These are phyloP conservation scores for Lampris incognitus DNA, from an alignment of 2,113 vertebrate species.

Conservation along the genomic window DNA sequence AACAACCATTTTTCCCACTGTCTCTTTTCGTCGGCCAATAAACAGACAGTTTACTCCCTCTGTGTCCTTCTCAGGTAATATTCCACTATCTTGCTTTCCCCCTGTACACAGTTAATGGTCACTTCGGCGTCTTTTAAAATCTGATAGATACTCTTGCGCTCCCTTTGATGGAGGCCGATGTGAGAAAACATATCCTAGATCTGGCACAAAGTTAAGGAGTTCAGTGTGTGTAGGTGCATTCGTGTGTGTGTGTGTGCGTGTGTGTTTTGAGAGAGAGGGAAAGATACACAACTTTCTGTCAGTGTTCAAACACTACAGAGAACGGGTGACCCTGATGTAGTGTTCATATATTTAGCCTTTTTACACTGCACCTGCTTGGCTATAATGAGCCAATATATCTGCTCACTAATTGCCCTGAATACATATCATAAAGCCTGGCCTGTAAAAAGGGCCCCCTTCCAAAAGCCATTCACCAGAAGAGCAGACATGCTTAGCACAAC, in stretches of 20 bases:
- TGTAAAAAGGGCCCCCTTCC: slow-evolving; percentile 74
- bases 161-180: neutral
- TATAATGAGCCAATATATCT: slow-evolving; percentile 89
- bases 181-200: slow-evolving; percentile 36
- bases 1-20: slow-evolving; percentile 45
- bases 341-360: slow-evolving; percentile 75
- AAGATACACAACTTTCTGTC: slow-evolving; percentile 19
- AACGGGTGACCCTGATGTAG: slow-evolving; percentile 65
- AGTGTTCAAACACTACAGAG: slow-evolving; percentile 55
- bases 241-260: slow-evolving; percentile 39
- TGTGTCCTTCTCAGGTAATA: slow-evolving; percentile 30
- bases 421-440: slow-evolving; percentile 84
- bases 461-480: slow-evolving; percentile 68
- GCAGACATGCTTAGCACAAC: slow-evolving; percentile 72
- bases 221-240: neutral
- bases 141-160: slow-evolving; percentile 30
- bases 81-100: slow-evolving; percentile 14
- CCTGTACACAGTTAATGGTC: slow-evolving; percentile 37
- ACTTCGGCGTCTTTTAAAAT: slow-evolving; percentile 22
- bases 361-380: slow-evolving; percentile 83
- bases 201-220: slow-evolving; percentile 30
- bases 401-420: slow-evolving; percentile 85
- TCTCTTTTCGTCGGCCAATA: slow-evolving; percentile 24
- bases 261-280: slow-evolving; percentile 20
- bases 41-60: neutral